Evolutionary conservation across 2,797 vertebrate genomes (phyloP).

Genomic region (Chaetophractus vellerosus): DNA sequence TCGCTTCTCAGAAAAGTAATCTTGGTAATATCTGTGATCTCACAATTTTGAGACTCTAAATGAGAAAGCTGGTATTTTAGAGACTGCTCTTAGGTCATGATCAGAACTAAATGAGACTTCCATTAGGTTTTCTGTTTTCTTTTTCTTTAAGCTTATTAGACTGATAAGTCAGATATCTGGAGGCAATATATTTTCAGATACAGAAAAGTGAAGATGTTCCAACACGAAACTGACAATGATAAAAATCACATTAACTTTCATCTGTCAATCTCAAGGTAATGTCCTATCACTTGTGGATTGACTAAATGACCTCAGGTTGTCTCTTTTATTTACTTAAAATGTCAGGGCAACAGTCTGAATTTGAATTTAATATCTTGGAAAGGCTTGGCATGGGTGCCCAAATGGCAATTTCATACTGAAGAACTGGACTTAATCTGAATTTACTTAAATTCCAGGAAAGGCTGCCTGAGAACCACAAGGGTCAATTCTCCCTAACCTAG

Average conservation of each 20-base stretch:
- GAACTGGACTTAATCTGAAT: background rate
- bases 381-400: background rate
- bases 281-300: background rate
- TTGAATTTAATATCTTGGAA: constrained; percentile 5
- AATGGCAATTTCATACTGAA: background rate
- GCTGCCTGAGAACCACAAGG: background rate
- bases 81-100: background rate
- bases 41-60: background rate
- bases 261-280: background rate
- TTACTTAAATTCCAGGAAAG: background rate
- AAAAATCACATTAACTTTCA: background rate
- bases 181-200: background rate
- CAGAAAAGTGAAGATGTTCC: background rate
- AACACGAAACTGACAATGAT: background rate
- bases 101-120: background rate
- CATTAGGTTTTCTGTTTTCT: background rate
- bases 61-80: background rate
- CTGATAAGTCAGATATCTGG: background rate
- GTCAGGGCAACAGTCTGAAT: background rate
- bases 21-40: background rate
- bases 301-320: background rate
- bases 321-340: constrained; percentile 2
- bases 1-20: background rate
- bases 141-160: background rate
- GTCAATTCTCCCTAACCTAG: background rate